phyloP scores from a whole-genome alignment of 1,140 invertebrate genomes.

The Plutomurus gul region DNA sequence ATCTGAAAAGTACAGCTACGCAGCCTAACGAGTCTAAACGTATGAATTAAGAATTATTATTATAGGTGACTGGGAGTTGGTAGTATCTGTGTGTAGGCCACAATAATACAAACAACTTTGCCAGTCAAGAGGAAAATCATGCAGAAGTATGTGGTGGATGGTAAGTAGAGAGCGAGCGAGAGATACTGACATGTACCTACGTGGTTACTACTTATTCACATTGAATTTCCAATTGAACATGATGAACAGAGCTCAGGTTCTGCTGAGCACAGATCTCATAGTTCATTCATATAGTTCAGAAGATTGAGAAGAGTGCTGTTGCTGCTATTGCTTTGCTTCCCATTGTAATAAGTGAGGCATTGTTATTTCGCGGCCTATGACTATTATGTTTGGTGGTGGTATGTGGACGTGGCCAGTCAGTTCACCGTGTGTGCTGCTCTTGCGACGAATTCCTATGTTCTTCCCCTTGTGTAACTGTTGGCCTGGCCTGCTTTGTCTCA shows the following conservation, averaged over 20 bases:
- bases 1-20: no score
- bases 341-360: not conserved
- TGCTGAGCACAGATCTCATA: not conserved
- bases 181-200: not conserved
- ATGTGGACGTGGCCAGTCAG: not conserved
- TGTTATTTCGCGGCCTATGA: slow-evolving; percentile 20
- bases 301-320: no score
- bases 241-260: no score
- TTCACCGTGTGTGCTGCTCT: not conserved
- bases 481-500: not conserved
- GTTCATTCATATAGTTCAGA: not conserved
- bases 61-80: no score
- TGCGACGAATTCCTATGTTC: not conserved
- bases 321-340: no score
- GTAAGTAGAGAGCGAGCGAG: not conserved
- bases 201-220: no score
- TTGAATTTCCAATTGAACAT: no score
- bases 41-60: no score
- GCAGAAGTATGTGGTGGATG: no score
- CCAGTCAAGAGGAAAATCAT: not conserved
- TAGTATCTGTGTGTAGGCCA: no score
- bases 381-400: not conserved
- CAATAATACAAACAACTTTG: no score
- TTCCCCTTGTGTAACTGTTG: not conserved
- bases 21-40: no score